Conservation (phyloP, 2,797 vertebrate species). For the Diglossa cyanea region DNA sequence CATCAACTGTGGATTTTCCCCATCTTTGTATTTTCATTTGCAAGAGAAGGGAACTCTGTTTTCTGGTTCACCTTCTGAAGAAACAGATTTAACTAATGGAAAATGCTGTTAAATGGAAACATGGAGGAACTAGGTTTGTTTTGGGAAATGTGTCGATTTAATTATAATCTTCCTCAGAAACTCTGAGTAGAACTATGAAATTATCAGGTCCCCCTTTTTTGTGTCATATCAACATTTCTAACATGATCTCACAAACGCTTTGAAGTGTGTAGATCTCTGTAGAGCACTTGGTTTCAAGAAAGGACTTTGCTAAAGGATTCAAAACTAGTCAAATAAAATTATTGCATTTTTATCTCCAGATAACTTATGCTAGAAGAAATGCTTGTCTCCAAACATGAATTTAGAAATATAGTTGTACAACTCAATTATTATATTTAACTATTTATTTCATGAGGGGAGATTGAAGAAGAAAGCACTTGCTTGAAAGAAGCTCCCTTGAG, state of each 20-base stretch:
- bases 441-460: not conserved
- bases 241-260: not conserved
- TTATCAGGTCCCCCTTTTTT: not conserved
- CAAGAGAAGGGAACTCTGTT: not conserved
- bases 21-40: not conserved
- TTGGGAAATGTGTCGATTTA: not conserved
- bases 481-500: not conserved
- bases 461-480: not conserved
- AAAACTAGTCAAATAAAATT: not conserved
- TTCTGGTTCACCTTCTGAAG: not conserved
- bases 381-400: not conserved
- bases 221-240: not conserved
- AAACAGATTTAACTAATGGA: not conserved
- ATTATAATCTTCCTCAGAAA: not conserved
- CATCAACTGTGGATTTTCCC: not conserved
- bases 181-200: not conserved
- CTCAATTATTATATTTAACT: not conserved
- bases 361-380: not conserved
- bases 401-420: not conserved
- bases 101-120: not conserved
- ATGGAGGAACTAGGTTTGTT: rapidly evolving
- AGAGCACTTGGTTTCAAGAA: not conserved
- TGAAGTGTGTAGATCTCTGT: not conserved
- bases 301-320: not conserved
- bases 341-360: not conserved